Percentiles rank a stretch among this genome's conserved stretches.
phyloP scores from a whole-genome alignment of 2,888 invertebrate species.

The Caenorhabditis virilis region DNA sequence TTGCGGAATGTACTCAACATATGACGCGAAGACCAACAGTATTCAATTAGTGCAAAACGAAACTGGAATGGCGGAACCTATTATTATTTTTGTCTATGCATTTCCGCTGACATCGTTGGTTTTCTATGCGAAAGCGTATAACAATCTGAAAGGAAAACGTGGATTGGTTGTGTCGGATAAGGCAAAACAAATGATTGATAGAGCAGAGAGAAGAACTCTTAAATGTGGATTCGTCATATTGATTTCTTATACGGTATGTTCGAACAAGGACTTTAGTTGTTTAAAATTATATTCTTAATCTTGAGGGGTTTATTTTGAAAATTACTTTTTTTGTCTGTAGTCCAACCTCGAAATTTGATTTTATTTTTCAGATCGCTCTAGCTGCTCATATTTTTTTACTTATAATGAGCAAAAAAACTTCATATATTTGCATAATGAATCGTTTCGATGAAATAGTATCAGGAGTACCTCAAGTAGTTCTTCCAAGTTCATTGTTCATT shows the following conservation, averaged over 20 bases:
- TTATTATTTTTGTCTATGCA: slow-evolving; percentile 15
- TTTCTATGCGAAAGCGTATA: slow-evolving; percentile 26
- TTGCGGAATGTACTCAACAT: slow-evolving; percentile 21
- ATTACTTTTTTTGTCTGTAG: too few species aligned
- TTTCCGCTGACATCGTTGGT: slow-evolving; percentile 21
- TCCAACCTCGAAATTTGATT: too few species aligned
- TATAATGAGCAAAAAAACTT: too few species aligned
- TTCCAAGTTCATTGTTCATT: too few species aligned
- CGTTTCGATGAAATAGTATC: too few species aligned
- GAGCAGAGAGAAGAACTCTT: slow-evolving; percentile 19
- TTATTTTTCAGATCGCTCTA: too few species aligned
- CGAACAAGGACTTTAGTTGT: too few species aligned
- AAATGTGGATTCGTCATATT: slow-evolving; percentile 28
- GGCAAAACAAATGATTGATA: slow-evolving; percentile 21
- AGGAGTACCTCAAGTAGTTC: too few species aligned
- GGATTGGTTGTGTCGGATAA: slow-evolving; percentile 22
- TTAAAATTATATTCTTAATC: too few species aligned
- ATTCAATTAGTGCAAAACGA: slow-evolving; percentile 17
- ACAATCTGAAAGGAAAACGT: slow-evolving; percentile 21
- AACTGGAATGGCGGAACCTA: slow-evolving; percentile 15
- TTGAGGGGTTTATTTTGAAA: too few species aligned
- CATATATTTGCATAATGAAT: too few species aligned
- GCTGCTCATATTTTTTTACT: too few species aligned
- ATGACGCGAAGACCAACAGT: slow-evolving; percentile 13
- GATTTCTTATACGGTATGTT: slow-evolving; percentile 18